Base-by-base conservation (phyloP, 2,113 vertebrate genomes). In the Istiophorus platypterus region DNA sequence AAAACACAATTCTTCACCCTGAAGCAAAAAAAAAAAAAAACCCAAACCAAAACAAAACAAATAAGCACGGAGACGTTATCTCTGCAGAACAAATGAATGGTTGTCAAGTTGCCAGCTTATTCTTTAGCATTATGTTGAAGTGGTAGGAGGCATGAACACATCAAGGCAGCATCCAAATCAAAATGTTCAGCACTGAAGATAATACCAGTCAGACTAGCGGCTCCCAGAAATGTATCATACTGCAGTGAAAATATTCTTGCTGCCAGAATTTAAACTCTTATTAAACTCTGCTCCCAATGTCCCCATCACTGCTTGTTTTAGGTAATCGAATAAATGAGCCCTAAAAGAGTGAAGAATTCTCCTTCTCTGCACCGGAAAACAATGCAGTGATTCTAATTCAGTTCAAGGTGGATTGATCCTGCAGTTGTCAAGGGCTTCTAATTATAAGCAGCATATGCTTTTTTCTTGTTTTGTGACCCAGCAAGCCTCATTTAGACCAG, bases 91-190 rank as follows among this genome's bases (percentile, higher is more conserved):
- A 17, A 63, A 17, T 56, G 22, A 69, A 82, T 0, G 2, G n/a
- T 47, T 63, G 66, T 78, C n/a, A 69, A 69, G 45, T 58, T 73
- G 49, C 29, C 24, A 57, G n/a, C 9, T 82, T 72, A 75, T 81
- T 77, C 42, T 76, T 67, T 52, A 45, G 45, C 58, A n/a, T 64
- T 9, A 66, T 49, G 39, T 56, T 57, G 29, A 67, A 26, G 39
- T 67, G 34, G 56, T 51, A 42, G 20, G 47, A 42, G 49, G 54
- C 39, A 71, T 20, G 39, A 0, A 27, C 24, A 62, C 39, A 17
- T 61, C 42, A 72, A 81, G 34, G n/a, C 70, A 37, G 29, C 0
- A 12, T 78, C 63, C 18, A 69, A 71, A 76, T 73, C 29, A 4
- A 0, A 27, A 18, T 62, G 52, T 71, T 71, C 52, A 1, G 34